Evolutionary conservation across 2,888 invertebrate species (phyloP).

Genomic region (Caenorhabditis virilis): DNA sequence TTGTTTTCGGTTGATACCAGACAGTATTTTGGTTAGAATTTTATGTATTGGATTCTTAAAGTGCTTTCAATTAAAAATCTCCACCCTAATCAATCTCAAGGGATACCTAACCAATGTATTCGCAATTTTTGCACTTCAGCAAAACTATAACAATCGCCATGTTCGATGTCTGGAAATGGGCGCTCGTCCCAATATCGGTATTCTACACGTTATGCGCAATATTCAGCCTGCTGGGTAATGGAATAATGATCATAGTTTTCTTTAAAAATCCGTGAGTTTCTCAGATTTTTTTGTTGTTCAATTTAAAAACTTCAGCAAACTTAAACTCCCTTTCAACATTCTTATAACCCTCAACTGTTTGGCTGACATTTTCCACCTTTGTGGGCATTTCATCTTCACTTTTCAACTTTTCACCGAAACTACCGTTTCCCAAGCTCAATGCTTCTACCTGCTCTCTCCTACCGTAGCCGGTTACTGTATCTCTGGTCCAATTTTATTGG

Average conservation of each 20-base stretch:
- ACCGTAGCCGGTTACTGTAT: constrained; percentile 15
- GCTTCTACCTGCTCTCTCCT: constrained; percentile 10
- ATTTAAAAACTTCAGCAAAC: constrained; percentile 8
- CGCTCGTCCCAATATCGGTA: constrained; percentile 31
- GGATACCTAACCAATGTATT: too few species aligned
- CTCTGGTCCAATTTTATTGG: constrained; percentile 20
- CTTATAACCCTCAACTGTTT: constrained; percentile 26
- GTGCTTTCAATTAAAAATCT: too few species aligned
- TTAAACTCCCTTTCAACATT: constrained; percentile 17
- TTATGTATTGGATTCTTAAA: too few species aligned
- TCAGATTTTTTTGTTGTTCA: background rate
- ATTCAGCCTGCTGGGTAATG: constrained; percentile 32
- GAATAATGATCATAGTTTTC: constrained; percentile 25
- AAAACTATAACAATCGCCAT: too few species aligned
- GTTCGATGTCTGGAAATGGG: too few species aligned
- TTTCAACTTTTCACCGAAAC: constrained; percentile 17
- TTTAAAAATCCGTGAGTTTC: constrained; percentile 10
- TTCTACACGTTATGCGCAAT: constrained; percentile 30
- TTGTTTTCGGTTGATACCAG: too few species aligned
- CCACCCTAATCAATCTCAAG: too few species aligned
- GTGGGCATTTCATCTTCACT: constrained; percentile 29
- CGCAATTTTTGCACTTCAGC: too few species aligned
- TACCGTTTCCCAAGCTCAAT: constrained; percentile 14
- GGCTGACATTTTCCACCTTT: constrained; percentile 22
- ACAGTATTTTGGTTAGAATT: too few species aligned